These are phyloP conservation scores for Platynereis dumerilii DNA, from an alignment of 2,888 invertebrate genomes.

Conservation along the genomic window DNA sequence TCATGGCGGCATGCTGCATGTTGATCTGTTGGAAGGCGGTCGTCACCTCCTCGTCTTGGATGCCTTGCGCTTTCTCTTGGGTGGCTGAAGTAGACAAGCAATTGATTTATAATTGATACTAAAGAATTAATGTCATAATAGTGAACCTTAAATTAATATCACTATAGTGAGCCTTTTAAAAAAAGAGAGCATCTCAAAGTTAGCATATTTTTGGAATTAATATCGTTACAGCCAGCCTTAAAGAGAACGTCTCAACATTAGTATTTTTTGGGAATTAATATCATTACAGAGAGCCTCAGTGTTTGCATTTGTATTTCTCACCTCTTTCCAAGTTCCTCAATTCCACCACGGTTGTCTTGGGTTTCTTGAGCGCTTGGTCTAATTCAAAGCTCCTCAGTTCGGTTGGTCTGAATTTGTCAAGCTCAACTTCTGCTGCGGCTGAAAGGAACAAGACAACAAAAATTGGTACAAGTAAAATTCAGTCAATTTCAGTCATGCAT, in stretches of 20 bases:
- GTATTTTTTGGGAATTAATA: no score
- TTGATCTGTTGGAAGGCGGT: constrained; percentile 33
- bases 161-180: no score
- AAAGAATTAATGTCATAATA: background rate
- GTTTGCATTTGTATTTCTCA: no score
- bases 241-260: no score
- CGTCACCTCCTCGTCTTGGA: constrained; percentile 36
- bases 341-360: constrained; percentile 55
- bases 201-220: no score
- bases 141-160: no score
- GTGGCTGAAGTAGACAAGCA: constrained; percentile 23
- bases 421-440: constrained; percentile 56
- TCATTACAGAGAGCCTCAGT: no score
- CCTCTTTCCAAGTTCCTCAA: constrained; percentile 57
- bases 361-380: constrained; percentile 50
- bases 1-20: constrained; percentile 36
- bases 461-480: no score
- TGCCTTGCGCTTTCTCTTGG: constrained; percentile 32
- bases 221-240: no score
- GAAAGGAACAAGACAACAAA: constrained; percentile 19
- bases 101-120: background rate
- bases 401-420: constrained; percentile 48
- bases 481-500: no score
- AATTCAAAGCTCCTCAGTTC: constrained; percentile 52
- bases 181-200: no score